A percentile compares a stretch with the other conserved stretches of the same genome.
These are phyloP conservation scores for Paedocypris micromegethes DNA, from an alignment of 2,797 vertebrate species.

Conservation along the genomic window DNA sequence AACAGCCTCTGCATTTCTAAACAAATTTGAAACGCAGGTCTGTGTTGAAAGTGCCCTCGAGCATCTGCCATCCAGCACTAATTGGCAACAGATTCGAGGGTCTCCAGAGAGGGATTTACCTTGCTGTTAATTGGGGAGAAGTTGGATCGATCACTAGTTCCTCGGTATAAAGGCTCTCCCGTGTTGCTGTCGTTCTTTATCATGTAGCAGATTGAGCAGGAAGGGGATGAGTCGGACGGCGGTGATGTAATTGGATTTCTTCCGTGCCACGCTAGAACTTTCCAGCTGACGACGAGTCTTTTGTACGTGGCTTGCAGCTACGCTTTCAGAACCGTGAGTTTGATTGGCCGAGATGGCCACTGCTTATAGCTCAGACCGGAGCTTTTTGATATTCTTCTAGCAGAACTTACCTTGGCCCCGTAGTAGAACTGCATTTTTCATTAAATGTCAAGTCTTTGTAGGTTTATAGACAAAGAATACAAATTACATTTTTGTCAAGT, in stretches of 20 bases:
- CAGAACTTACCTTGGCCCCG: not conserved
- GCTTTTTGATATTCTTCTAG: slow-evolving; percentile 18
- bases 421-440: too few species aligned
- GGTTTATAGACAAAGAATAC: not conserved
- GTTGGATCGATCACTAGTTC: slow-evolving; percentile 40
- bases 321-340: slow-evolving; percentile 17
- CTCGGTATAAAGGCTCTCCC: slow-evolving; percentile 32
- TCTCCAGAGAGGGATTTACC: slow-evolving; percentile 38
- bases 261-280: slow-evolving; percentile 28
- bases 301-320: slow-evolving; percentile 20
- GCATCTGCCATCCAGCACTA: slow-evolving; percentile 36
- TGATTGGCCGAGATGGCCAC: slow-evolving; percentile 9
- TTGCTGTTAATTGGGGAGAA: slow-evolving; percentile 49
- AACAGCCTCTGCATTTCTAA: slow-evolving; percentile 35
- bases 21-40: slow-evolving; percentile 38
- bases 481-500: too few species aligned
- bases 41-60: slow-evolving; percentile 36
- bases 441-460: not conserved
- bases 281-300: slow-evolving; percentile 15
- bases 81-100: slow-evolving; percentile 40
- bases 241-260: slow-evolving; percentile 45
- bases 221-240: slow-evolving; percentile 21
- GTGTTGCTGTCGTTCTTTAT: slow-evolving; percentile 37
- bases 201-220: slow-evolving; percentile 30
- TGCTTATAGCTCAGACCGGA: not conserved